A percentile compares a stretch with the other conserved stretches of the same genome.
phyloP scores from a whole-genome alignment of 2,888 invertebrate genomes.

The Deilephila elpenor region DNA sequence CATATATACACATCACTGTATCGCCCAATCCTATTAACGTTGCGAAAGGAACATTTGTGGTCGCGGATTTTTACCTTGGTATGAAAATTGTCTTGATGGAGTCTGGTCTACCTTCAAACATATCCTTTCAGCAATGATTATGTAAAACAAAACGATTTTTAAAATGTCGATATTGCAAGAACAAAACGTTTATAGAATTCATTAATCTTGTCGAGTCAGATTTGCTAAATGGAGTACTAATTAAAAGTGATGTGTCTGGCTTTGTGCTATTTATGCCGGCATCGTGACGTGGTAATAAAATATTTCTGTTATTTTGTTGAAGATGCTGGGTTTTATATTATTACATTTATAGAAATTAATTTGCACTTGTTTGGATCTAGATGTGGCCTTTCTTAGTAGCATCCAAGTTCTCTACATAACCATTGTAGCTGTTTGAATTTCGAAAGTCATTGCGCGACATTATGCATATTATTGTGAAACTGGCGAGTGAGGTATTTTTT shows the following conservation, averaged over 20 bases:
- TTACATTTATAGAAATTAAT: not conserved
- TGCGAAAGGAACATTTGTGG: not conserved
- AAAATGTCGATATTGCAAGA: slow-evolving; percentile 3
- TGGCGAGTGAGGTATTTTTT: not conserved
- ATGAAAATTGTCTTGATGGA: not conserved
- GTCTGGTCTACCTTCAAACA: not conserved
- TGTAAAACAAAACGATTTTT: not conserved
- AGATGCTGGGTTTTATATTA: not conserved
- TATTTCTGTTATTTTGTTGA: slow-evolving; percentile 31
- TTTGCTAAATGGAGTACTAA: slow-evolving; percentile 7
- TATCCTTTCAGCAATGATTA: not conserved
- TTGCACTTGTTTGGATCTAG: not conserved
- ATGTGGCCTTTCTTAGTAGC: not conserved
- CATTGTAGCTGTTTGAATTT: not conserved
- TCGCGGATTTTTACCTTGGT: not conserved
- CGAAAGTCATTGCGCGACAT: not conserved
- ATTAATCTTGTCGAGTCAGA: slow-evolving; percentile 8
- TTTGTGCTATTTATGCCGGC: slow-evolving; percentile 17
- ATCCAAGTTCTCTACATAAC: too few relatives aligned
- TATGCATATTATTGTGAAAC: not conserved
- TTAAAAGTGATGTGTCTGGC: slow-evolving; percentile 22
- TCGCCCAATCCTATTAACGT: not conserved
- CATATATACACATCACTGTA: not conserved
- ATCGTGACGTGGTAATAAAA: slow-evolving; percentile 13
- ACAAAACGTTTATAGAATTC: not conserved